Base-by-base conservation (phyloP, 2,113 vertebrate species). In the Conger conger region DNA sequence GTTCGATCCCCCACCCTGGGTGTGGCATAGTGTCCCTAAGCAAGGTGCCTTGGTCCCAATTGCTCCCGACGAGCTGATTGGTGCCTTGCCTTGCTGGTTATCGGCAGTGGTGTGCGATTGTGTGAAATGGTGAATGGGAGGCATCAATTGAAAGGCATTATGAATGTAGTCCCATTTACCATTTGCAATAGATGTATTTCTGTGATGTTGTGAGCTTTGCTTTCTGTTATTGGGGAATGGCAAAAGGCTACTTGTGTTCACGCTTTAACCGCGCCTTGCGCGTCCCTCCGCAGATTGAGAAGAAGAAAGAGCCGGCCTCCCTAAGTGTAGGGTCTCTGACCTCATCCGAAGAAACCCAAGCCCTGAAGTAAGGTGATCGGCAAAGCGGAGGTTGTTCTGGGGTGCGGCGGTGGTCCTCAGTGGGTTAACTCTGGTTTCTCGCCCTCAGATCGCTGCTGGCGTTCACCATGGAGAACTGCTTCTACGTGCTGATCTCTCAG, bases 391-490 rank as follows among this genome's bases (percentile, higher is more conserved):
- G 11, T 40, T 4, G 60, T 3, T 23, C 1, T 9, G 0, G 7
- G 60, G 27, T 17, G 37, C 4, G 30, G 36, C 40, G 15, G 2
- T 33, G 4, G 0, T 30, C 7, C 16, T 6, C 11, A 1, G 17
- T 37, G 38, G 33, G 9, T 23, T 83, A 40, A 84, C 50, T 27
- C 36, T 30, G 0, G 2, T 38, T 11, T 76, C 76, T 50, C 27
- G 20, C 9, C 30, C 86, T 0, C 90, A 99, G 98, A 96, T 97
- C 97, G 0, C 91, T 99, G 86, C 95, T 99, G 85, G 96, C 97
- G 96, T 99, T 99, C 90, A 97, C 96, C 68, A 99, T 99, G 96
- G 98, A 99, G 83, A 99, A 99, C 95, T 99, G 98, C 89, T 99
- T 99, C 94, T 99, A 99, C 89, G 95, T 99, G 92, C 94, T 99